Evolutionary conservation across 1,140 invertebrate species (phyloP), one percentile per base, ranked within the genome.

Genomic region (Berghia stephanieae): DNA sequence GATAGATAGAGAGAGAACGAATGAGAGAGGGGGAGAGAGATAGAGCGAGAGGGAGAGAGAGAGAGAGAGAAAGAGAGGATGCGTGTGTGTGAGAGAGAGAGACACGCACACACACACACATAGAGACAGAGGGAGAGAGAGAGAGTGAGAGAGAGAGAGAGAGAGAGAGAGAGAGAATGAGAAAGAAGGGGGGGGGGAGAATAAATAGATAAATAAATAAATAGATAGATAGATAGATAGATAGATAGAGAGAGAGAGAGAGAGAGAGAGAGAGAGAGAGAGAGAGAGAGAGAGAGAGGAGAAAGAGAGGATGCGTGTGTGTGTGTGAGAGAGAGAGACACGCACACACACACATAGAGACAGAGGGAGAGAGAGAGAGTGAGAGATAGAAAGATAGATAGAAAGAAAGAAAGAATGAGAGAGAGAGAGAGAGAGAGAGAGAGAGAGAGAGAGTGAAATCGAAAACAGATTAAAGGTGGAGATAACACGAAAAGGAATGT

Each of bases 241-340:
- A 60, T 16, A 16, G 57, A 60, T 16, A 60, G 10, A 60, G 6
- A 60, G 10, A 27, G 57, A 60, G 57, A 60, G 24, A 60, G 57
- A 60, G 10, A 60, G 10, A 60, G 10, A 60, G 57, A 60, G 57
- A 60, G 57, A 16, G 10, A 60, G 10, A 60, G 57, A 60, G 24
- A 60, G 57, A 60, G 57, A 60, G 57, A 16, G 57, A 60, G 10
- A 60, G 57, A n/a, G 57, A 60, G 10, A 60, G n/a, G n/a, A n/a
- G n/a, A n/a, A n/a, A n/a, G n/a, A n/a, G n/a, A n/a, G n/a, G n/a
- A n/a, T n/a, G n/a, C n/a, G n/a, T n/a, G n/a, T n/a, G n/a, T n/a
- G n/a, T n/a, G n/a, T n/a, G n/a, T n/a, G 24, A 60, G 57, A 60
- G 57, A 60, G 10, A 60, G 57, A 16, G 57, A 60, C 16, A 60